These are phyloP conservation scores for Andricus quercusramuli DNA, from an alignment of 2,888 invertebrate species.

Conservation along the genomic window DNA sequence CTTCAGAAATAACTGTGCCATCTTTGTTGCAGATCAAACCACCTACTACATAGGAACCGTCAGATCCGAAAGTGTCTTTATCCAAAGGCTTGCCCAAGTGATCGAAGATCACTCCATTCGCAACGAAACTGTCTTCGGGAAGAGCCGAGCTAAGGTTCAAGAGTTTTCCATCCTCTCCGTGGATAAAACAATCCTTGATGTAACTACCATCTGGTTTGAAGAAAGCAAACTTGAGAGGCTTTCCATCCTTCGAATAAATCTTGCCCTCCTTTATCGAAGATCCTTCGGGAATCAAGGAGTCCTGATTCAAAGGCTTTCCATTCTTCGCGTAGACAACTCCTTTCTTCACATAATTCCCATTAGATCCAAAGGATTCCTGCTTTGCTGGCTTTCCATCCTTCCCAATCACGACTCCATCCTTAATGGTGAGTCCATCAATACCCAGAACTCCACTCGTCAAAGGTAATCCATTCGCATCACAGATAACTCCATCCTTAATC, in stretches of 20 bases:
- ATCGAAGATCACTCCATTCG: slow-evolving; percentile 72
- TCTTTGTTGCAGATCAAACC: slow-evolving; percentile 70
- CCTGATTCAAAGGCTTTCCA: slow-evolving; percentile 72
- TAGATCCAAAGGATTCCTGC: slow-evolving; percentile 72
- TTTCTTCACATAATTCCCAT: slow-evolving; percentile 69
- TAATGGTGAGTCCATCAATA: slow-evolving; percentile 67
- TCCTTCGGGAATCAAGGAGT: slow-evolving; percentile 73
- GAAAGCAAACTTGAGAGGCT: slow-evolving; percentile 69
- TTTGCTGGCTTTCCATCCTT: slow-evolving; percentile 72
- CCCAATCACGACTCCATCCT: slow-evolving; percentile 67
- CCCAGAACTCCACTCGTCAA: slow-evolving; percentile 68
- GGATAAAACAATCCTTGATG: slow-evolving; percentile 71
- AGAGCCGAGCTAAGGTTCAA: slow-evolving; percentile 68
- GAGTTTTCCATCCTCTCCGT: slow-evolving; percentile 70
- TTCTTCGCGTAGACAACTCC: slow-evolving; percentile 68
- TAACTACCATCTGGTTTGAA: slow-evolving; percentile 75
- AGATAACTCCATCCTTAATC: slow-evolving; percentile 70
- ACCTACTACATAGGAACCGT: slow-evolving; percentile 71
- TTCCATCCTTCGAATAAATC: slow-evolving; percentile 70
- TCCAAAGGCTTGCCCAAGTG: slow-evolving; percentile 66
- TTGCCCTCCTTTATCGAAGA: slow-evolving; percentile 72
- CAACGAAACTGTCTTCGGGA: slow-evolving; percentile 71
- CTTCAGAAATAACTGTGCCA: slow-evolving; percentile 69
- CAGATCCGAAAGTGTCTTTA: slow-evolving; percentile 71
- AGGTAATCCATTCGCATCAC: slow-evolving; percentile 62